Base-by-base conservation (phyloP, 1,140 invertebrate genomes). In the Melitaea cinxia region DNA sequence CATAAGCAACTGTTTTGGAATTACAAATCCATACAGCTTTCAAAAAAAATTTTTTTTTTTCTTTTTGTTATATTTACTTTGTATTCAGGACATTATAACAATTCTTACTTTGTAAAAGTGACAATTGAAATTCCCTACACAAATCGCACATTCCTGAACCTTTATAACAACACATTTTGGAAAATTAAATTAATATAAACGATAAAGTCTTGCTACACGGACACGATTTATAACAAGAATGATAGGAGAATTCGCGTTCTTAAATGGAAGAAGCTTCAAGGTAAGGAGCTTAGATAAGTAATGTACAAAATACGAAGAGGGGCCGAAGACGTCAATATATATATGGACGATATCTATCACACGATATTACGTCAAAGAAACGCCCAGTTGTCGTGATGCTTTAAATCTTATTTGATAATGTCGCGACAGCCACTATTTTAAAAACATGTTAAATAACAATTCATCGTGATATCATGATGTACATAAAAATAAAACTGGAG, bases 331-430 rank as follows among this genome's bases (percentile, higher is more conserved):
- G 78, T 85, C 86, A 85, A 77, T 90, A 89, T 90, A 86, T 90
- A 90, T 90, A 88, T 76, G 83, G 77, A 79, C 76, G 78, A 76
- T 89, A 90, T 83, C 84, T 82, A 70, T 84, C 80, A 67, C 73
- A 80, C 78, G 80, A 85, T 80, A 75, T 89, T 89, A 89, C 88
- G 88, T 91, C 88, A 91, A 84, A 91, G 81, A 74, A 88, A 87
- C 88, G 84, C 85, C 86, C 86, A 82, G 84, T 85, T 84, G 82
- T 83, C 78, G 78, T 76, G 82, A 83, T 85, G 80, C 73, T 78
- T 87, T 84, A 84, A 87, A 85, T 88, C 83, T 89, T 74, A 70
- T 65, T 67, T 70, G 85, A 89, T 90, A 90, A 71, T 77, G 75
- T 66, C 73, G 82, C 80, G 85, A 71, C 73, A 65, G 73, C 61